phyloP scores from a whole-genome alignment of 2,113 vertebrate species.

The Sylvia atricapilla region DNA sequence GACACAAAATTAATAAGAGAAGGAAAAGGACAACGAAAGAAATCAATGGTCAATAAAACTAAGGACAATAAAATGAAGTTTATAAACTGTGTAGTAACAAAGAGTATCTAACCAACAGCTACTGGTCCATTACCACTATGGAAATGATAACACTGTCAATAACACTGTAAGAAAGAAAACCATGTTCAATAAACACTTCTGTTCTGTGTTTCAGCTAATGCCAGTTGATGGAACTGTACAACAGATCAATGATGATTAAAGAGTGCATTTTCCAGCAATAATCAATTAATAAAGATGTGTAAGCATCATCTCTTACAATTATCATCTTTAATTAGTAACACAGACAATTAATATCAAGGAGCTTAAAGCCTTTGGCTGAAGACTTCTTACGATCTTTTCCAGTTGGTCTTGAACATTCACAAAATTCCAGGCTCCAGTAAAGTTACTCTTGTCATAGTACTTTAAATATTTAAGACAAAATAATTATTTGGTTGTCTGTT shows the following conservation, averaged over 20 bases:
- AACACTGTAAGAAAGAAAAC: background rate
- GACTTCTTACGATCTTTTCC: background rate
- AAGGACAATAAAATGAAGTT: constrained; percentile 43
- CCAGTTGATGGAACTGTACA: background rate
- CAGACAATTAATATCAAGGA: background rate
- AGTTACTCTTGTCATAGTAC: background rate
- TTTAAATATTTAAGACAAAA: background rate
- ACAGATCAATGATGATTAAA: constrained; percentile 35
- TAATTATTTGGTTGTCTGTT: background rate
- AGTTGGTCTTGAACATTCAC: background rate
- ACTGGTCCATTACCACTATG: background rate
- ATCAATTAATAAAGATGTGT: constrained; percentile 19
- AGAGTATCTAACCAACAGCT: background rate
- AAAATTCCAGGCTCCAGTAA: background rate
- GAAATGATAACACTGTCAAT: constrained; percentile 41
- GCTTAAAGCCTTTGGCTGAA: background rate
- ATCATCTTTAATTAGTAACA: background rate
- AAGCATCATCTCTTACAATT: background rate
- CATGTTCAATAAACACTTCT: constrained; percentile 19
- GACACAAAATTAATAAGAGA: constrained; percentile 39
- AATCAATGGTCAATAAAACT: constrained; percentile 41
- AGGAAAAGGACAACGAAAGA: constrained; percentile 36
- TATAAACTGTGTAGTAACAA: background rate
- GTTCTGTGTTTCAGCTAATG: background rate
- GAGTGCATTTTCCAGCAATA: constrained; percentile 8